Evolutionary conservation across 2,888 invertebrate genomes (phyloP), one percentile per base, ranked within the genome.

Genomic region (Atrina japonica): DNA sequence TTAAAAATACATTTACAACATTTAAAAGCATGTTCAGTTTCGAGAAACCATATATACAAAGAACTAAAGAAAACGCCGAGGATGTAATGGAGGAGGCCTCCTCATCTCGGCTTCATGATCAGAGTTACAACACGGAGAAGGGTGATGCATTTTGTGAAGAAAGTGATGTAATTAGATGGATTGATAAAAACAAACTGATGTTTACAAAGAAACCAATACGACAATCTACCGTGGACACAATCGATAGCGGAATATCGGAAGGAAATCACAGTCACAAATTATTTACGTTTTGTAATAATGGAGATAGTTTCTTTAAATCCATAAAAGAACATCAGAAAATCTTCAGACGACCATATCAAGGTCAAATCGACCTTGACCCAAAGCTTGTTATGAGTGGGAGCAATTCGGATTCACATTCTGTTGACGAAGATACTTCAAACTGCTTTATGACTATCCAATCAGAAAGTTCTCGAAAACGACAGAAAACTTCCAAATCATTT

Each of bases 171-270:
- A n/a, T n/a, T n/a, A n/a, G n/a, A n/a, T n/a, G n/a, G n/a, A n/a
- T n/a, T n/a, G n/a, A n/a, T n/a, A n/a, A n/a, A n/a, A n/a, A n/a
- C n/a, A n/a, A n/a, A n/a, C n/a, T n/a, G n/a, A n/a, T n/a, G n/a
- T n/a, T n/a, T n/a, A n/a, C n/a, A n/a, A n/a, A n/a, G n/a, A 35
- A 11, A 3, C 58, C 78, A 1, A 60, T 66, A 3, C 68, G 83
- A 6, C 83, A 84, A 56, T 77, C 76, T 6, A 84, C 83, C 1
- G 64, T 76, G 6, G 85, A 85, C n/a, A 83, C 84, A 1, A 68
- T 76, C 3, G 84, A 84, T 66, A 84, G 84, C 66, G 85, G 85
- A 0, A 83, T 81, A 56, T 78, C 78, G 3, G 83, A 83, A 21
- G 71, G 67, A 25, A 63, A 58, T 18, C 27, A 27, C 1, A 61